A percentile compares a stretch with the other conserved stretches of the same genome.
phyloP scores from a whole-genome alignment of 1,140 invertebrate genomes.

The Drosophila azteca region DNA sequence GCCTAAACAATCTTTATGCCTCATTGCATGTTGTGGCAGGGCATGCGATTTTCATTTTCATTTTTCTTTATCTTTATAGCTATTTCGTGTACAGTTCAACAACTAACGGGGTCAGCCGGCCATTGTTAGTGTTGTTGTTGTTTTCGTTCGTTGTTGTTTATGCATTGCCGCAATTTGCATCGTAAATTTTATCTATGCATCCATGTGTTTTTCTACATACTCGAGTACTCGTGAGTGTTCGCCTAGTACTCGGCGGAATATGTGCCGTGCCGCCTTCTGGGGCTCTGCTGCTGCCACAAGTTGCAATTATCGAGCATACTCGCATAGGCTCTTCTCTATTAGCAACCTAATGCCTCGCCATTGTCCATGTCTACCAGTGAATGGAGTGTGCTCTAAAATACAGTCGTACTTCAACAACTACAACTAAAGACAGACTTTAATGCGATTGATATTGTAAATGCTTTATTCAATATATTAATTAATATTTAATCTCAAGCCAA shows the following conservation, averaged over 20 bases:
- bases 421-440: too few relatives aligned
- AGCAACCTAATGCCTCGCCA: constrained; percentile 21
- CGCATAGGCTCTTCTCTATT: constrained; percentile 23
- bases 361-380: constrained; percentile 9
- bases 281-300: not conserved
- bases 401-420: too few relatives aligned
- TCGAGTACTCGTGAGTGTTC: not conserved
- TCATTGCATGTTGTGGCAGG: constrained; percentile 52
- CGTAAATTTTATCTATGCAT: constrained; percentile 43
- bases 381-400: constrained; percentile 2
- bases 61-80: constrained; percentile 33
- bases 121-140: constrained; percentile 57
- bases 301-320: constrained; percentile 31
- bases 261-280: not conserved
- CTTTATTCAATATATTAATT: too few relatives aligned
- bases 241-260: not conserved
- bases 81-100: constrained; percentile 73
- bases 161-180: constrained; percentile 68
- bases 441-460: too few relatives aligned
- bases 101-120: constrained; percentile 76
- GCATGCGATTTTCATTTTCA: constrained; percentile 51
- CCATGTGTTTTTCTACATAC: not conserved
- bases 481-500: too few relatives aligned
- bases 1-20: constrained; percentile 37
- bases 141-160: constrained; percentile 36